Percentiles rank a stretch among this genome's conserved stretches.
Conservation (phyloP, 2,113 vertebrate genomes). For the Chlorocebus sabaeus region DNA sequence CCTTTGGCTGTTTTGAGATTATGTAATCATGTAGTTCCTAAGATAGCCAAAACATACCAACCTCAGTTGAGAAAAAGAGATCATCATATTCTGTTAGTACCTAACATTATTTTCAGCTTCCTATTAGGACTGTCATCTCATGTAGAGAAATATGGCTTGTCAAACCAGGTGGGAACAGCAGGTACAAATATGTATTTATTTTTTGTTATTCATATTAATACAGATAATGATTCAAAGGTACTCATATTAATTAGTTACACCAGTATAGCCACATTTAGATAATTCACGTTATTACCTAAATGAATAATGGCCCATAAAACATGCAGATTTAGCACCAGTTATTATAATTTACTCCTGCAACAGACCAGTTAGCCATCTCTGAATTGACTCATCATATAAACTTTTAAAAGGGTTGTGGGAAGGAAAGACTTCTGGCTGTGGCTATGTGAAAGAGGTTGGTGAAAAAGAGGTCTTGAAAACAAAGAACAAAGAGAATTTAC, state of each 20-base stretch:
- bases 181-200: background rate
- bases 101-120: background rate
- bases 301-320: background rate
- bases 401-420: background rate
- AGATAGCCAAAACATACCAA: background rate
- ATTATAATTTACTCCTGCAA: background rate
- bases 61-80: constrained; percentile 8
- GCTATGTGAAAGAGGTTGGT: background rate
- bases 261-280: background rate
- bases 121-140: background rate
- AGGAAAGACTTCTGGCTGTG: background rate
- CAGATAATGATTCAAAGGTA: background rate
- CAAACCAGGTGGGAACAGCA: background rate
- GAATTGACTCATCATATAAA: background rate
- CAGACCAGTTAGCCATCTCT: background rate
- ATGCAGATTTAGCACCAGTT: background rate
- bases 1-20: background rate
- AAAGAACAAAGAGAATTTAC: background rate
- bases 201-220: constrained; percentile 3
- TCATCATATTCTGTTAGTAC: background rate
- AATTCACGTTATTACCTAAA: background rate
- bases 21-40: background rate
- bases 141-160: background rate
- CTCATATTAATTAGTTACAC: background rate
- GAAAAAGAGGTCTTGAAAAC: background rate